Evolutionary conservation across 2,797 vertebrate species (phyloP), one percentile per base, ranked within the genome.

Genomic region (Acanthurus tractus): DNA sequence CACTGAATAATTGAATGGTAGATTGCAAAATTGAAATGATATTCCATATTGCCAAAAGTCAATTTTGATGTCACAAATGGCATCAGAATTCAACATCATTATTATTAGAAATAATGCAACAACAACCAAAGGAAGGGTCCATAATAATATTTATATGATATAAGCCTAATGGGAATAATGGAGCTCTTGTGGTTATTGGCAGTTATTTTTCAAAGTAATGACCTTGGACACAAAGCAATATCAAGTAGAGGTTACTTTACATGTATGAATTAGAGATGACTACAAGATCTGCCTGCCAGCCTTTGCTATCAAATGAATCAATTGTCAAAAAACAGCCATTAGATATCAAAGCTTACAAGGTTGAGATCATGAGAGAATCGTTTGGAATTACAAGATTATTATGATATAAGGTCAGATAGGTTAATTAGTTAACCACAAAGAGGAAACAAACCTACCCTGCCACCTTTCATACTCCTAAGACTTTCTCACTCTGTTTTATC

Each of bases 401-500:
- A 46, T 68, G 6, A 55, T 12, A 5, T 63, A 42, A 59, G 48
- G 18, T 62, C 38, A 57, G 53, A 38, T 2, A 13, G 44, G 8
- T 58, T 61, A 1, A 34, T 22, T 7, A 40, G 29, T 48, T 58
- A 52, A 12, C 1, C 61, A 45, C 63, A 52, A 74, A 63, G 34
- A 66, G 23, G 62, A 14, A 58, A 75, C 49, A 38, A 40, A 34
- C 71, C 61, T 55, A 4, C 52, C 34, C 44, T 36, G 55, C 52
- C 70, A 52, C 44, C 55, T 64, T 62, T 10, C 34, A 61, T 46
- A 70, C 34, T 76, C 61, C n/a, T n/a, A 40, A 48, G 48, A 70
- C 2, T 52, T 34, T 75, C 25, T 75, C 2, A 46, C 12, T 70
- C 5, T 34, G 6, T 34, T 34, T 34, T 34, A 34, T 34, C 29